phyloP scores from a whole-genome alignment of 2,113 vertebrate species.

The Dipodomys merriami region DNA sequence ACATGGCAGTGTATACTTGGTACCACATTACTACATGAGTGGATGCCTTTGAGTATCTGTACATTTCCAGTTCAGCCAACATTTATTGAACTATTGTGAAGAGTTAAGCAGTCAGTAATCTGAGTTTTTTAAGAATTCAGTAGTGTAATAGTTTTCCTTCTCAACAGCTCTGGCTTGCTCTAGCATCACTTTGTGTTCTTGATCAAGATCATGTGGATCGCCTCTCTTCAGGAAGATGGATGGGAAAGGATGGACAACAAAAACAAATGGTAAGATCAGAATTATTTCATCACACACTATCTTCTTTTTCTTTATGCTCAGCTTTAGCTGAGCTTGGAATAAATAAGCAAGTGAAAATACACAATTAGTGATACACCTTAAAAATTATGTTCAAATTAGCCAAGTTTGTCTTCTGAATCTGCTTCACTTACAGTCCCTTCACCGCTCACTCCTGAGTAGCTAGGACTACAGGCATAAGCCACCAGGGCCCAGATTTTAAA shows the following conservation, averaged over 20 bases:
- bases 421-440: not conserved
- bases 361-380: not conserved
- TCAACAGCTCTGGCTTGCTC: constrained; percentile 95
- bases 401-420: not conserved
- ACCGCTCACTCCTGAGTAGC: too few species aligned
- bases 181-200: constrained; percentile 97
- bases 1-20: not conserved
- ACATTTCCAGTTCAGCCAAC: not conserved
- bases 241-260: constrained; percentile 99
- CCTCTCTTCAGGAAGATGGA: constrained; percentile 98
- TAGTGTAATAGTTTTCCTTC: not conserved
- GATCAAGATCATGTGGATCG: constrained; percentile 99
- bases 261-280: constrained; percentile 95
- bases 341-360: not conserved
- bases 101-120: not conserved
- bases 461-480: too few species aligned
- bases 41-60: not conserved
- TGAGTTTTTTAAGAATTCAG: not conserved
- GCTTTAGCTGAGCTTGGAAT: not conserved
- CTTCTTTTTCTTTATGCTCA: not conserved
- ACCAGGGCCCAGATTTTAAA: not conserved
- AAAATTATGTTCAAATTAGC: not conserved
- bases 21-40: not conserved
- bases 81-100: not conserved
- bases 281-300: not conserved